Evolutionary conservation across 2,888 invertebrate genomes (phyloP), one percentile per base, ranked within the genome.

Genomic region (Meganola albula): DNA sequence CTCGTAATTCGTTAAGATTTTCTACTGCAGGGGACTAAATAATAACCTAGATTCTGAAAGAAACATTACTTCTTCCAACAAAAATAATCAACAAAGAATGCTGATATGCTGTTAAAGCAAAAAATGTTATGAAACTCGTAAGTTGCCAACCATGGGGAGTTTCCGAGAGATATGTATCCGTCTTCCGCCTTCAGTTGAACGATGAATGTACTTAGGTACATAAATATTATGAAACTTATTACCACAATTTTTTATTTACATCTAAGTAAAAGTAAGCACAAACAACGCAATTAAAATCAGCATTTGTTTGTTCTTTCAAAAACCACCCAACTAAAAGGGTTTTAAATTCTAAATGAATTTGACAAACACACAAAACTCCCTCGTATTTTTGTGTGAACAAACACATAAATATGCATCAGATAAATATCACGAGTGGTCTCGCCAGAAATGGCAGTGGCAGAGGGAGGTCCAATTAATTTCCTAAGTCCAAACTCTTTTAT

Each of bases 341-440:
- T 46, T 46, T 52, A 16, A 16, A 16, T 20, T 53, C 37, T 47
- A 49, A 66, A 69, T 73, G 64, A 69, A 73, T 74, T 66, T 49
- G 65, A 58, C 63, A 65, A 66, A 69, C 64, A 64, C 64, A 64
- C 57, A 60, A 64, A 48, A 44, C 48, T 40, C 70, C 71, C 71
- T 58, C 53, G 31, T 53, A 53, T 68, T 74, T 72, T 66, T 63
- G 61, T 60, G 49, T 51, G 58, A 58, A 67, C 74, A 79, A 78
- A 80, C 76, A 74, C 69, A 79, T 84, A 77, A 84, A 84, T 84
- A 85, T 85, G 76, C 70, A 84, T 76, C 60, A 76, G 74, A 72
- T 68, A 74, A 78, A 78, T 73, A 83, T 70, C 68, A 66, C 48
- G 69, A 65, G 49, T 71, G 67, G 70, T 55, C 65, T 61, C 56